These are phyloP conservation scores for Ovibos moschatus DNA, from an alignment of 2,113 vertebrate genomes.

Conservation along the genomic window DNA sequence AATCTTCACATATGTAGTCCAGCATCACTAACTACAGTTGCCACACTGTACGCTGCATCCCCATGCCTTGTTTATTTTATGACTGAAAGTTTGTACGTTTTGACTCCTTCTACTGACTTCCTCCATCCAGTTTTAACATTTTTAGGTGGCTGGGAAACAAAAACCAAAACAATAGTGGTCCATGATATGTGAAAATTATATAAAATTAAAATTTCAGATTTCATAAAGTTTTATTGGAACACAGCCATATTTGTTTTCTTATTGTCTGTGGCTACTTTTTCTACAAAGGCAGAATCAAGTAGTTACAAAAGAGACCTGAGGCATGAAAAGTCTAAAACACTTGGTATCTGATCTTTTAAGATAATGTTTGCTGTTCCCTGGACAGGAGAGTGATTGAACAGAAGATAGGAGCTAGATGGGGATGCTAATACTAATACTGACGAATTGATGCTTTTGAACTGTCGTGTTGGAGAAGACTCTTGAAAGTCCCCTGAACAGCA, in stretches of 20 bases:
- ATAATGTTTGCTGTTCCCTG: neutral
- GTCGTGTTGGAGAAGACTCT: neutral
- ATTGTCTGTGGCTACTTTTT: neutral
- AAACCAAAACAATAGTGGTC: neutral
- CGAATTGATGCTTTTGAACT: neutral
- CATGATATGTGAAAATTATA: neutral
- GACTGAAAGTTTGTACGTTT: neutral
- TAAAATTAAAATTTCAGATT: slow-evolving; percentile 1
- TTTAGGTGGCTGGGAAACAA: neutral
- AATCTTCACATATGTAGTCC: neutral
- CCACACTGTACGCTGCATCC: neutral
- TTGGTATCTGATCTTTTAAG: neutral
- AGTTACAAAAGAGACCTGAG: neutral
- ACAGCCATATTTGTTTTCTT: neutral
- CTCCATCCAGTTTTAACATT: neutral
- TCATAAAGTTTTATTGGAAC: neutral
- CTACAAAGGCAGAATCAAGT: neutral
- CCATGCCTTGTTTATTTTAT: neutral
- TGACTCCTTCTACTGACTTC: neutral
- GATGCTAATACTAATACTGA: neutral
- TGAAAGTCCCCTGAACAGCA: neutral
- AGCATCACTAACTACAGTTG: neutral
- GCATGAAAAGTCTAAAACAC: neutral
- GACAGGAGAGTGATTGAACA: neutral
- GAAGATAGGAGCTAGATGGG: neutral